Evolutionary conservation across 2,888 invertebrate genomes (phyloP), one percentile per base, ranked within the genome.

Genomic region (Patella depressa): DNA sequence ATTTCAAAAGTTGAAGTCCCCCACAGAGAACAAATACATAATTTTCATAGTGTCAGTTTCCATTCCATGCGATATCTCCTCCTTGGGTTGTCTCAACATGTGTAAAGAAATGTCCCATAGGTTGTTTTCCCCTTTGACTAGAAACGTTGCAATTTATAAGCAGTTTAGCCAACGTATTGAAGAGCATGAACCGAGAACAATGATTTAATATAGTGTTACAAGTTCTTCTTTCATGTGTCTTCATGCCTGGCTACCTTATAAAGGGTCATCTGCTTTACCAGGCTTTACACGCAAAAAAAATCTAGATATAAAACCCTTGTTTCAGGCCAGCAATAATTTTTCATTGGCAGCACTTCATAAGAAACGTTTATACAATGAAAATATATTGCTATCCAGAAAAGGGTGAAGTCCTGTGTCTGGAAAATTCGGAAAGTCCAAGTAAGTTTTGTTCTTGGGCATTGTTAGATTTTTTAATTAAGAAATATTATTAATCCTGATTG

Each of bases 201-300:
- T 74, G 74, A 11, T 69, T 74, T 74, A 74, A 74, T 74, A 74
- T 74, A 74, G 45, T 65, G 69, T 74, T 74, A 74, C 74, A 69
- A 59, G 53, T n/a, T 53, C 57, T 54, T 54, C 73, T 73, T 73
- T 73, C 19, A 55, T 73, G 73, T 74, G 59, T 74, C 65, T 74
- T 74, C 74, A 74, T 74, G 74, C 74, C 59, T 65, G 69, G 29
- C 74, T 65, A 65, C 74, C 74, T 74, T 65, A 34, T 74, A 65
- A 69, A 59, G 74, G 74, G 74, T 74, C 74, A 74, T 74, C 74
- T 65, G 74, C 74, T 69, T 65, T 74, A 74, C 59, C 74, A 24
- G 74, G 59, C 69, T 74, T 69, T 74, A 65, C 59, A 53, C 34
- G 53, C 65, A 69, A 65, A 74, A 65, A 53, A 65, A 74, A 53